phyloP scores from a whole-genome alignment of 2,888 invertebrate genomes.

The Caenorhabditis sp. region DNA sequence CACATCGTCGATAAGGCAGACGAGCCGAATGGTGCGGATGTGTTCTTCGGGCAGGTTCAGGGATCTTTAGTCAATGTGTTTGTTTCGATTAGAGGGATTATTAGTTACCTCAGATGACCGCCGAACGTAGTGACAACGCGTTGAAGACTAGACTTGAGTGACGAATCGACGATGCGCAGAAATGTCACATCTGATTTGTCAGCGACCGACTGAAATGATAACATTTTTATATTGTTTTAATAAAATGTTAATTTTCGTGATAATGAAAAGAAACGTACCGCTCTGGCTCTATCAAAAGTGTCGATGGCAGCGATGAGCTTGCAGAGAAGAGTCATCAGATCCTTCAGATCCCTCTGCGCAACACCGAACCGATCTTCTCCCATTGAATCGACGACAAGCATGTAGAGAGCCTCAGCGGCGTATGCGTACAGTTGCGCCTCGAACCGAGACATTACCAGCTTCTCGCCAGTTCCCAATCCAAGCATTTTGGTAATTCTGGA shows the following conservation, averaged over 20 bases:
- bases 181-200: constrained; percentile 54
- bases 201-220: constrained; percentile 54
- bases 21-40: constrained; percentile 35
- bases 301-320: constrained; percentile 56
- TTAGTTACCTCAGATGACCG: constrained; percentile 33
- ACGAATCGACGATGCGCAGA: constrained; percentile 42
- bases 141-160: constrained; percentile 48
- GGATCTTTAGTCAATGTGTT: constrained; percentile 20
- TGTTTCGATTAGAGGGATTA: background rate
- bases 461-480: constrained; percentile 8
- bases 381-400: constrained; percentile 63
- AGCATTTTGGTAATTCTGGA: constrained; percentile 9
- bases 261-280: constrained; percentile 39
- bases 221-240: background rate
- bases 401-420: constrained; percentile 58
- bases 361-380: constrained; percentile 68
- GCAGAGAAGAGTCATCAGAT: constrained; percentile 40
- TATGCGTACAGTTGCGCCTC: constrained; percentile 49
- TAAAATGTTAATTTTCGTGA: background rate
- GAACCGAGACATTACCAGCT: constrained; percentile 47
- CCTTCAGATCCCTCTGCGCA: constrained; percentile 63
- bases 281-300: constrained; percentile 59
- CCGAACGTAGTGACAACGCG: constrained; percentile 49
- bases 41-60: constrained; percentile 45
- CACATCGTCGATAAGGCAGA: constrained; percentile 42